Base-by-base conservation (phyloP, 2,797 vertebrate genomes). In the Bufotes viridis region DNA sequence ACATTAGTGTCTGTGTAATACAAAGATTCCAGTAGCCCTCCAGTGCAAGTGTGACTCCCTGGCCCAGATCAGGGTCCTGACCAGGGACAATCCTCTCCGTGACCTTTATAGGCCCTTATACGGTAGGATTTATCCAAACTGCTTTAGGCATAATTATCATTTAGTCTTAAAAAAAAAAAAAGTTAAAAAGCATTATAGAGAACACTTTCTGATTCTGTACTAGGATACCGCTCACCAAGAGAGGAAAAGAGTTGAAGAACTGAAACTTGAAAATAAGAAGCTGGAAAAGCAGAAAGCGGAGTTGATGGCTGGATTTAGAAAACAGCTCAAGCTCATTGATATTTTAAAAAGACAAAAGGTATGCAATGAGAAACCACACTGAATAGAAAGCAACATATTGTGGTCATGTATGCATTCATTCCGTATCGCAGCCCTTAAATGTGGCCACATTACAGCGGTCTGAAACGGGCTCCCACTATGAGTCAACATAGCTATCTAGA, bases 331-430 rank as follows among this genome's bases (percentile, higher is more conserved):
- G 91, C 92, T 99, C 89, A 99, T 99, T 57, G 98, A 99, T 93
- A 92, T 99, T 92, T 96, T 99, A 91, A 98, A 98, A 95, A 97
- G 95, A 93, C 97, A 99, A 92, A 99, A 98, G 96, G 98, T 98
- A 91, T 93, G 93, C 7, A 18, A 53, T 72, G n/a, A 17, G 67
- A 65, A 7, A 7, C 42, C 20, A 61, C 20, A 22, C 60, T 1
- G 61, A 22, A 65, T 8, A n/a, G 61, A 67, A 67, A 67, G 11
- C 9, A 22, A 65, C 6, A 12, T 1, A 42, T 42, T 42, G 42
- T 42, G 42, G 42, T 42, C 42, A 42, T 42, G 6, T 42, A 42
- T 42, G 6, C 5, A 7, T 42, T 42, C 42, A 42, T 42, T 42
- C 42, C 42, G 42, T 42, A 6, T 42, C 42, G 42, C 42, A 42